Percentiles rank a stretch among this genome's conserved stretches.
Conservation (phyloP, 2,113 vertebrate genomes). For the Pipa parva region DNA sequence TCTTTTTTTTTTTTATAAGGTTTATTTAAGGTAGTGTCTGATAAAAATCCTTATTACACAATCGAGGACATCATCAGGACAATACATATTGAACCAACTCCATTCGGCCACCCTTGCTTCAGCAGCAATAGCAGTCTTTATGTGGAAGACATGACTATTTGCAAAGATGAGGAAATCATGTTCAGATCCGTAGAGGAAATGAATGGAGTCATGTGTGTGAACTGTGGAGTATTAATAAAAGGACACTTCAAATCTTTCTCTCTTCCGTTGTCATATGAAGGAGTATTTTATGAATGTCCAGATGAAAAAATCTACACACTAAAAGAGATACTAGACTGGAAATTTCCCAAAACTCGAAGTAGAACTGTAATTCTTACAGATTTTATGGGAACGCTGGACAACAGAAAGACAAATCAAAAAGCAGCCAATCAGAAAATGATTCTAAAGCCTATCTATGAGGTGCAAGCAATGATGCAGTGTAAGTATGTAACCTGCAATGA, state of each 20-base stretch:
- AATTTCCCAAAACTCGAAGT: slow-evolving; percentile 68
- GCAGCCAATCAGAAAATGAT: slow-evolving; percentile 60
- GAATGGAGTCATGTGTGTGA: slow-evolving; percentile 50
- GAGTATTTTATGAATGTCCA: slow-evolving; percentile 72
- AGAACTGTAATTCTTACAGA: slow-evolving; percentile 63
- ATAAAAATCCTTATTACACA: slow-evolving; percentile 65
- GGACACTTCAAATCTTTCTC: slow-evolving; percentile 55
- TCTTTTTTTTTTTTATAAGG: slow-evolving; percentile 58
- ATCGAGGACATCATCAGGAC: slow-evolving; percentile 66
- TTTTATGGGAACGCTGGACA: slow-evolving; percentile 47
- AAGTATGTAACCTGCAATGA: slow-evolving; percentile 58
- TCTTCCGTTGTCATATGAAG: slow-evolving; percentile 64
- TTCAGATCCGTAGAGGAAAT: slow-evolving; percentile 56
- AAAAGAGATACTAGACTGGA: slow-evolving; percentile 75
- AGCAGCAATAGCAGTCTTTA: slow-evolving; percentile 56
- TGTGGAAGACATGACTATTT: slow-evolving; percentile 53
- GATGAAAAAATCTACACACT: slow-evolving; percentile 77
- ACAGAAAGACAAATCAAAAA: slow-evolving; percentile 54
- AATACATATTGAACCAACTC: slow-evolving; percentile 59
- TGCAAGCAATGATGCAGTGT: slow-evolving; percentile 77
- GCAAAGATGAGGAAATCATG: slow-evolving; percentile 58
- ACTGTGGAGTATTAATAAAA: slow-evolving; percentile 57
- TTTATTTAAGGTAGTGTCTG: slow-evolving; percentile 70
- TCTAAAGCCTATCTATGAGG: slow-evolving; percentile 73
- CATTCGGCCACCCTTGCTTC: slow-evolving; percentile 64